Percentiles rank a stretch among this genome's conserved stretches.
These are phyloP conservation scores for Mustela nigripes DNA, from an alignment of 2,113 vertebrate genomes.

Conservation along the genomic window DNA sequence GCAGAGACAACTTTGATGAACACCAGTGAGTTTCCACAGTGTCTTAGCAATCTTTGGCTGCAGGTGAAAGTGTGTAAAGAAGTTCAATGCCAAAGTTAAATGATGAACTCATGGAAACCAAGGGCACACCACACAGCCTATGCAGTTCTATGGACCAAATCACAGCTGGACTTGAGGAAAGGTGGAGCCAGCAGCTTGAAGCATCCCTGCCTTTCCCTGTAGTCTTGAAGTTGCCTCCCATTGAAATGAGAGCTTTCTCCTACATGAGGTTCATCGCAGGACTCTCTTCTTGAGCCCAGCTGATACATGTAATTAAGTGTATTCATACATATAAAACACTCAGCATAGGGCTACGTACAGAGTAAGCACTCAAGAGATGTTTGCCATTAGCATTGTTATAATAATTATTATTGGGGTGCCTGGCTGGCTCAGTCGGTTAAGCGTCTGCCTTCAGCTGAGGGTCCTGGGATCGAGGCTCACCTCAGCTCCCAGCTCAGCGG, in stretches of 20 bases:
- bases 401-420: background rate
- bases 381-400: background rate
- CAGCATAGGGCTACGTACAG: background rate
- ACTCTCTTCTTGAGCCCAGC: background rate
- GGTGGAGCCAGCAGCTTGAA: no score
- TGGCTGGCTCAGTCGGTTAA: background rate
- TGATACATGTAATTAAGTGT: background rate
- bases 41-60: background rate
- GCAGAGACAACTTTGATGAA: background rate
- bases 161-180: background rate
- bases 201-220: background rate
- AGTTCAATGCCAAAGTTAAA: background rate
- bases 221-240: background rate
- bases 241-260: background rate
- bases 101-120: background rate
- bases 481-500: background rate
- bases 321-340: background rate
- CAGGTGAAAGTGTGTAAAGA: background rate
- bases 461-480: background rate
- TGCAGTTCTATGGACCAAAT: background rate
- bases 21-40: background rate
- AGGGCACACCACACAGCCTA: background rate
- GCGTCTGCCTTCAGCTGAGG: background rate
- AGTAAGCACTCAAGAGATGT: background rate
- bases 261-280: background rate